phyloP scores from a whole-genome alignment of 2,888 invertebrate species.

The Erannis defoliaria region DNA sequence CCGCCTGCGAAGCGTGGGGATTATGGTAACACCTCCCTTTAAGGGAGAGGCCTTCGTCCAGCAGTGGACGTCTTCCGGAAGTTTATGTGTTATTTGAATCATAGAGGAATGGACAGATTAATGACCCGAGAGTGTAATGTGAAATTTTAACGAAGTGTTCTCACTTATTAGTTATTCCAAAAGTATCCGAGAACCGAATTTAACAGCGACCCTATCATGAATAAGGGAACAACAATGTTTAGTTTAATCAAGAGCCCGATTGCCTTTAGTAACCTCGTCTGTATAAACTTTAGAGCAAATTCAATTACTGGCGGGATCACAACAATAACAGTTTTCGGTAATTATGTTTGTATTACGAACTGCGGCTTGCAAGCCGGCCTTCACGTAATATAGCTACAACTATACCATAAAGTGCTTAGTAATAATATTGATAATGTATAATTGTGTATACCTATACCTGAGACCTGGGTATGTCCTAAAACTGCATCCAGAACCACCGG shows the following conservation, averaged over 20 bases:
- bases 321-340: slow-evolving; percentile 81
- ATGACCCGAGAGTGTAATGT: not conserved
- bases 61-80: too few relatives aligned
- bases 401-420: not conserved
- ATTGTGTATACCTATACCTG: too few relatives aligned
- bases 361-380: slow-evolving; percentile 53
- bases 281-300: slow-evolving; percentile 79
- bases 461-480: too few relatives aligned
- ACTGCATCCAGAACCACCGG: too few relatives aligned
- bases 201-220: slow-evolving; percentile 61
- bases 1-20: too few relatives aligned
- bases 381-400: slow-evolving; percentile 32
- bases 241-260: slow-evolving; percentile 81
- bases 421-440: too few relatives aligned
- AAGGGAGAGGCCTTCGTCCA: too few relatives aligned
- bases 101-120: too few relatives aligned
- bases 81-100: too few relatives aligned
- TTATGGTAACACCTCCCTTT: too few relatives aligned
- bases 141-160: not conserved
- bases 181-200: slow-evolving; percentile 56
- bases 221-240: slow-evolving; percentile 77
- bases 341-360: slow-evolving; percentile 74
- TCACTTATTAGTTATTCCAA: slow-evolving; percentile 30
- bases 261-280: slow-evolving; percentile 75
- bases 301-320: slow-evolving; percentile 78